Evolutionary conservation across 2,888 invertebrate genomes (phyloP).

Genomic region (Agrilus cyanescens): DNA sequence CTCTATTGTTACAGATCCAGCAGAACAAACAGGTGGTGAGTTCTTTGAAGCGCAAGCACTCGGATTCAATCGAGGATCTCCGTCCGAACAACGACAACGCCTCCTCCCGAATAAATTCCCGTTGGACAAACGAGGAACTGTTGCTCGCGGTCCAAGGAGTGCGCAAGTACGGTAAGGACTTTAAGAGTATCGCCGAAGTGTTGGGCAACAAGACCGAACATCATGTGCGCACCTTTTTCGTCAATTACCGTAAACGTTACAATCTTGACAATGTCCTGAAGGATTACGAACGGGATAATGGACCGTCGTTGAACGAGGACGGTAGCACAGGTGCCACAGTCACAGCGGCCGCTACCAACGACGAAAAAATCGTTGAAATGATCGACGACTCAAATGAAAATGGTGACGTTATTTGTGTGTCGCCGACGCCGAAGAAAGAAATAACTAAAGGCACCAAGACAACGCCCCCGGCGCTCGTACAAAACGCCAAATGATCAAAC

Average conservation of each 20-base stretch:
- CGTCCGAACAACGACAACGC: conserved; percentile 27
- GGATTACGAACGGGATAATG: conserved; percentile 73
- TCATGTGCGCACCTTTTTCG: conserved; percentile 84
- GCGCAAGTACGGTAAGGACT: conserved; percentile 75
- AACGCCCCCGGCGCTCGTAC: not conserved
- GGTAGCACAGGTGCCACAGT: not conserved
- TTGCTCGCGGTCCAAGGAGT: conserved; percentile 83
- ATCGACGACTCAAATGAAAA: conserved; percentile 26
- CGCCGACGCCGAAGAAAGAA: conserved; percentile 36
- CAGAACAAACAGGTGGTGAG: conserved; percentile 88
- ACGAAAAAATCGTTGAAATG: conserved; percentile 22
- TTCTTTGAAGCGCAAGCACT: conserved; percentile 68
- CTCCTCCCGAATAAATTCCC: conserved; percentile 57
- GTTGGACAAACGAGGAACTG: conserved; percentile 90
- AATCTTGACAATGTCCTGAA: conserved; percentile 77
- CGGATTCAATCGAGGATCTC: conserved; percentile 34
- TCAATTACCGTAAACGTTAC: conserved; percentile 80
- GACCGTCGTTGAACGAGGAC: conserved; percentile 31
- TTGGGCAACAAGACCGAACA: conserved; percentile 91
- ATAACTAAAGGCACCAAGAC: conserved; percentile 24
- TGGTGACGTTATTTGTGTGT: conserved; percentile 34
- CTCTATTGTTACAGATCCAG: conserved; percentile 63
- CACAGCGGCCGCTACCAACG: conserved; percentile 8
- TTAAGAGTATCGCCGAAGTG: conserved; percentile 87
- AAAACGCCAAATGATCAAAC: not conserved